Evolutionary conservation across 1,140 invertebrate genomes (phyloP), one percentile per base, ranked within the genome.

Genomic region (Rhyacophila brunnea): DNA sequence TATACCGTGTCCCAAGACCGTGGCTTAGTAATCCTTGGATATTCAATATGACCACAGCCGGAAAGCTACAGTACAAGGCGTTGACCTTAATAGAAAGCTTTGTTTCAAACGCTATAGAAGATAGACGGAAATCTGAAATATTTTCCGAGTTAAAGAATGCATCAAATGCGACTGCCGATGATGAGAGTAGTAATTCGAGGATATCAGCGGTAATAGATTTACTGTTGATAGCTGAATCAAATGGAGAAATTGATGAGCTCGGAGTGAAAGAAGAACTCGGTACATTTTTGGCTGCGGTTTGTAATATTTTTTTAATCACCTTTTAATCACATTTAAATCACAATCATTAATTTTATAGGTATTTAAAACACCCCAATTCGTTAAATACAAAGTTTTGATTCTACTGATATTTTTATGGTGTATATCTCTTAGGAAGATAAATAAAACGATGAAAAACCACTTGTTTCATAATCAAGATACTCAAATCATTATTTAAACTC

Each of bases 251-350:
- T 35, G 83, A 73, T 40, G 78, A 89, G 62, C 54, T 76, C 15
- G 89, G 90, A 55, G 90, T 93, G 35, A 80, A 84, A 59, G 90
- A 92, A 69, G 90, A 93, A 80, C 88, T 91, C 4, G 88, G 91
- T 69, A 92, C 89, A 0, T 92, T 92, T 67, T 87, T 90, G 81
- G 91, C 91, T 74, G 87, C 87, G 77, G 74, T 74, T 65, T 46
- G 6, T 19, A 13, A 13, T 48, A n/a, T n/a, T n/a, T n/a, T n/a
- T n/a, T n/a, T n/a, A n/a, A n/a, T n/a, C n/a, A n/a, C n/a, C n/a
- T n/a, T n/a, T n/a, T n/a, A n/a, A n/a, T n/a, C n/a, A n/a, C n/a
- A n/a, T n/a, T n/a, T n/a, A n/a, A n/a, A n/a, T n/a, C n/a, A n/a
- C n/a, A n/a, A n/a, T n/a, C n/a, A n/a, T n/a, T n/a, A n/a, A n/a